These are phyloP conservation scores for Antheraea assamensis DNA, from an alignment of 2,888 invertebrate species.

Conservation along the genomic window DNA sequence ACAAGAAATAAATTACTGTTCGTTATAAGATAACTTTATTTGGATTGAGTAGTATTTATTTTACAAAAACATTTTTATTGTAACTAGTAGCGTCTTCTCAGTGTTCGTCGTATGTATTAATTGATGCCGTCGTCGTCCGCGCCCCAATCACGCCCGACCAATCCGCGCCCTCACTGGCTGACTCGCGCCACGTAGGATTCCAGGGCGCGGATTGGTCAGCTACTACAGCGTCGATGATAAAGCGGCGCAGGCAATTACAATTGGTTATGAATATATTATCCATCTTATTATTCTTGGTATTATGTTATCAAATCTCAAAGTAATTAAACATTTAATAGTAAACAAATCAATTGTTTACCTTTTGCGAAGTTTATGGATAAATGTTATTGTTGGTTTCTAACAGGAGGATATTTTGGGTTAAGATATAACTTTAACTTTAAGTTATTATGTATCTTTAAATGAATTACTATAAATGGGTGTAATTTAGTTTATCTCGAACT, in stretches of 20 bases:
- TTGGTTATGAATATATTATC: background rate
- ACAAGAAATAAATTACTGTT: slow-evolving; percentile 26
- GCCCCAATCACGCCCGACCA: too few species aligned
- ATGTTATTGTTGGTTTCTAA: background rate
- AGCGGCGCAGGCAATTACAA: too few species aligned
- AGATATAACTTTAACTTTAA: background rate
- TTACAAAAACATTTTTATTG: too few species aligned
- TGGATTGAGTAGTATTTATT: too few species aligned
- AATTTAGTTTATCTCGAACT: background rate
- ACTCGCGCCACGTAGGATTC: too few species aligned
- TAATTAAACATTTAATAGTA: slow-evolving; percentile 2
- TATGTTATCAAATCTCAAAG: slow-evolving; percentile 5
- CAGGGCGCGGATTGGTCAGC: too few species aligned
- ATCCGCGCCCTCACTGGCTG: too few species aligned
- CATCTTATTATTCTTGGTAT: background rate
- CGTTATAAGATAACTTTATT: too few species aligned
- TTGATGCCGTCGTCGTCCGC: too few species aligned
- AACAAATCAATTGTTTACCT: slow-evolving; percentile 8
- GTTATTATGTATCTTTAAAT: background rate
- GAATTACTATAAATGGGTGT: background rate
- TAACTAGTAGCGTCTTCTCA: too few species aligned
- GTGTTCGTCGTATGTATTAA: too few species aligned
- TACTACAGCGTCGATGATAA: too few species aligned
- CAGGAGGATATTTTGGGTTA: background rate
- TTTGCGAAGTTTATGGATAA: background rate